Evolutionary conservation across 2,888 invertebrate species (phyloP), one percentile per base, ranked within the genome.

Genomic region (Plutella xylostella): DNA sequence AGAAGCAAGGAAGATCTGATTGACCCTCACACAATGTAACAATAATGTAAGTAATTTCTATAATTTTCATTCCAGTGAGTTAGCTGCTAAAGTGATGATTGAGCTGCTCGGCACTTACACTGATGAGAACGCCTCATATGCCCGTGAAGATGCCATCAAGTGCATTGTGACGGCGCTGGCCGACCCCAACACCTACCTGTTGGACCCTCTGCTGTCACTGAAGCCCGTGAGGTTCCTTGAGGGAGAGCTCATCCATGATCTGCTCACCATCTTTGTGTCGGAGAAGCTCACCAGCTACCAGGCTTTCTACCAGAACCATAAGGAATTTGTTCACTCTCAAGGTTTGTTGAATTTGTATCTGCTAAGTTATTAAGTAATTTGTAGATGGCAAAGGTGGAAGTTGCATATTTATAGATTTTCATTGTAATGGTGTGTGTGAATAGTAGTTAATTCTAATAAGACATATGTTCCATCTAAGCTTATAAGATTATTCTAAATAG

Each of bases 31-130:
- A n/a, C n/a, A n/a, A n/a, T n/a, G n/a, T n/a, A n/a, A n/a, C n/a
- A n/a, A n/a, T n/a, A n/a, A n/a, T n/a, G n/a, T n/a, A n/a, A n/a
- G n/a, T n/a, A n/a, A 19, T 35, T 43, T 42, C 39, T 50, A 33
- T 19, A 47, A 31, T 45, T 48, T 46, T 48, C 58, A 52, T 68
- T 78, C 15, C 68, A 93, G 96, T 73, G 96, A 97, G 65, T 86
- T 93, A 59, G 96, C 97, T 19, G 92, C 96, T 15, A 95, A 96
- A 72, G 96, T 97, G 3, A 98, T 99, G 98, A 92, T 98, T 51
- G 97, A 97, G 72, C 84, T 99, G 1, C 82, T 99, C 46, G 95
- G 96, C 19, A 98, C 98, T 0, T 99, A 98, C 74, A 97, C 97
- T 19, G 92, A 96, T 49, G 97, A 97, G 63, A 98, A 98, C 79